Evolutionary conservation across 2,888 invertebrate species (phyloP), one percentile per base, ranked within the genome.

Genomic region (Aphidoletes aphidimyza): DNA sequence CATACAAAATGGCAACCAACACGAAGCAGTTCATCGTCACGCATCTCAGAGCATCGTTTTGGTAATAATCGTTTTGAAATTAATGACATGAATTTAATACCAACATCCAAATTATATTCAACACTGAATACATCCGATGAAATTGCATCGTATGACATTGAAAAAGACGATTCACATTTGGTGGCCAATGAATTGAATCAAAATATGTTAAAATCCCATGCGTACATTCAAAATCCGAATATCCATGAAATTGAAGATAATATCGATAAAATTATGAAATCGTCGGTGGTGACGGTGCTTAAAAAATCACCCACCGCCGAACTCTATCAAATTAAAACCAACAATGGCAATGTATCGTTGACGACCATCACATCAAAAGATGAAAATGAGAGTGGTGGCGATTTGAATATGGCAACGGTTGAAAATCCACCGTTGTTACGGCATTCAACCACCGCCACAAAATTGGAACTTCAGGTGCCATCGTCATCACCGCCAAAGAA

Each of bases 161-260:
- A 69, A 69, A 69, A 69, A n/a, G 69, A 69, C 30, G 30, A 69
- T 2, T 17, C 69, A 69, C 26, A 34, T 11, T 69, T 69, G 30
- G 30, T 69, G 69, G 0, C 69, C 30, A 14, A 11, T 30, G 69
- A 30, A 3, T 5, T 22, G 3, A 69, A 69, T 81, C 5, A 42
- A 42, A 22, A 6, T 9, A 6, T 42, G 42, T 26, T 39, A 30
- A 37, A 37, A 34, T 1, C 37, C 22, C 39, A 26, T 30, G 22
- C 47, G 30, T 17, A n/a, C 37, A 45, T 45, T 26, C 83, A 83
- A 42, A 85, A 84, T 81, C 78, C 87, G 84, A 87, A 88, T 85
- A 88, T 89, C 37, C 87, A 88, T 0, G 89, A 89, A 86, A 88
- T 89, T 8, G 90, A 90, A 85, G 88, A 89, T 83, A 90, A 89